phyloP scores from a whole-genome alignment of 2,113 vertebrate species.

The Mormyrus lacerda region DNA sequence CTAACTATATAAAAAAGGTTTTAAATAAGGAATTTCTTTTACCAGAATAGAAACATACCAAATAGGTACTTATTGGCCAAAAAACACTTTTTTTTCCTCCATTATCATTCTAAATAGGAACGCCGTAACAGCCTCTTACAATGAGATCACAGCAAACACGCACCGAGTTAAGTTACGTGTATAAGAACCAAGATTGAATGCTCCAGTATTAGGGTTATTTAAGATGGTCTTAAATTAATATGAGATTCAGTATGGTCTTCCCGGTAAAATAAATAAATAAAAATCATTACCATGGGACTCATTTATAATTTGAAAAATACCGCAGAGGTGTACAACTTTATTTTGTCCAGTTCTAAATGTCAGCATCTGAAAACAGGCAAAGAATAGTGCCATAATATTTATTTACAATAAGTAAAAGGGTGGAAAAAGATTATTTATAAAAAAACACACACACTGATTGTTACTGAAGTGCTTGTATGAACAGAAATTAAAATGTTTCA shows the following conservation, averaged over 20 bases:
- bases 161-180: background rate
- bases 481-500: slow-evolving; percentile 99
- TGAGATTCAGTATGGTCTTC: background rate
- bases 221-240: background rate
- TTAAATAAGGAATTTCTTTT: background rate
- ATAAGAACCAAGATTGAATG: background rate
- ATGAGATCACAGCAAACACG: background rate
- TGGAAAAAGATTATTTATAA: slow-evolving; percentile 58
- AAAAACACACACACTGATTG: slow-evolving; percentile 46
- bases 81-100: background rate
- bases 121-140: background rate
- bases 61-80: background rate
- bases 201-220: background rate
- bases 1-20: background rate
- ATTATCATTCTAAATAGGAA: background rate
- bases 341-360: slow-evolving; percentile 2
- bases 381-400: background rate
- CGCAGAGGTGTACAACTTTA: background rate
- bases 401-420: slow-evolving; percentile 26
- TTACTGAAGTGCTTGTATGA: slow-evolving; percentile 72
- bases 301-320: background rate
- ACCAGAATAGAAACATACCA: background rate
- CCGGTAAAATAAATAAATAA: background rate
- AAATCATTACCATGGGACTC: background rate
- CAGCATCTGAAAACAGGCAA: slow-evolving; percentile 14